Percentiles rank a stretch among this genome's conserved stretches.
These are phyloP conservation scores for Orthosia gracilis DNA, from an alignment of 2,888 invertebrate genomes.

Conservation along the genomic window DNA sequence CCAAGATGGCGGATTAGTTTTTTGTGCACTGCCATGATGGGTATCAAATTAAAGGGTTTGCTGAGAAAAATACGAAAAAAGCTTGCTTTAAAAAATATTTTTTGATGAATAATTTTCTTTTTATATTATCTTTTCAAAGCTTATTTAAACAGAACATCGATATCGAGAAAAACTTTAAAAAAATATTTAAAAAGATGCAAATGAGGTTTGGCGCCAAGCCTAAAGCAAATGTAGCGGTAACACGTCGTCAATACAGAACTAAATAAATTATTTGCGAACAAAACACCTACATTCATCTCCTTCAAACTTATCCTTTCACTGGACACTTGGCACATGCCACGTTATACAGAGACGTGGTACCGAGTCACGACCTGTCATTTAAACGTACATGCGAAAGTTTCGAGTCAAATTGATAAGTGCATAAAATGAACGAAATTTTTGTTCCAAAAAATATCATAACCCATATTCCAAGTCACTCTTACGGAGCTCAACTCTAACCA, in stretches of 20 bases:
- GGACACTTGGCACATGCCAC: slow-evolving; percentile 34
- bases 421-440: slow-evolving; percentile 16
- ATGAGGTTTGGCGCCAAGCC: slow-evolving; percentile 2
- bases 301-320: slow-evolving; percentile 50
- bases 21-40: too few relatives aligned
- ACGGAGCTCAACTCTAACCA: background rate
- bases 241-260: slow-evolving; percentile 28
- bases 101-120: too few relatives aligned
- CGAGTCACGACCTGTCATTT: background rate
- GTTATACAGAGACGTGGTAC: slow-evolving; percentile 3
- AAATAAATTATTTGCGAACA: slow-evolving; percentile 43
- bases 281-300: slow-evolving; percentile 27
- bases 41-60: too few relatives aligned
- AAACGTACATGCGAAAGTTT: slow-evolving; percentile 38
- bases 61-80: too few relatives aligned
- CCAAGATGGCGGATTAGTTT: too few relatives aligned
- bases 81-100: too few relatives aligned
- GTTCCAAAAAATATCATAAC: background rate
- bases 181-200: background rate
- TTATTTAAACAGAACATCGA: background rate
- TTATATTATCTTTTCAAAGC: background rate
- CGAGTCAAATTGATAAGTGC: slow-evolving; percentile 12
- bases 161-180: background rate
- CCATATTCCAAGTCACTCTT: background rate
- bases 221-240: slow-evolving; percentile 30